Evolutionary conservation across 2,888 invertebrate species (phyloP), one percentile per base, ranked within the genome.

Genomic region (Alviniconcha strummeri): DNA sequence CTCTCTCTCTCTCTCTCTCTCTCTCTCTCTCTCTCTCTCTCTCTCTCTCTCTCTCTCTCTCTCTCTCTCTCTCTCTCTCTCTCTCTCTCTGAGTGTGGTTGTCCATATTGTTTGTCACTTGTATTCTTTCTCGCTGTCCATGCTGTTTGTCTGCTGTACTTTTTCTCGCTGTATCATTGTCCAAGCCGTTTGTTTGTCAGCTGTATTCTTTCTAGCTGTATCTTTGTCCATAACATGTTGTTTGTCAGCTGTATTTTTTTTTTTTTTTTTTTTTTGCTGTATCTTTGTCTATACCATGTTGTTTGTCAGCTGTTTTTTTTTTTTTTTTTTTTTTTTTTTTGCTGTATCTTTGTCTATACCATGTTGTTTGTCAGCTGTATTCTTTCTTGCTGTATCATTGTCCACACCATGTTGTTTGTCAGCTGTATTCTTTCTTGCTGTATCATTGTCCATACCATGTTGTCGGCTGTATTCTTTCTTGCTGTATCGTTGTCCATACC

Each of bases 11-110:
- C 55, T 72, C 56, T 56, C 72, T 56, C 72, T 56, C 56, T 52
- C 6, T 57, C 57, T 75, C 57, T 75, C 74, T 55, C 75, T 56
- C 74, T 75, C 81, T 36, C 56, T 75, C 81, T 82, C 81, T 75
- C 57, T 56, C 81, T 57, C 55, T 36, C 56, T 56, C 52, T 54
- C 56, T 57, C 57, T 57, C 71, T 52, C 55, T 72, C 56, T 56
- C 72, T 56, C 72, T 56, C 56, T 52, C 6, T 57, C 57, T 75
- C 57, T 75, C 74, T 55, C 75, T 56, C 74, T 75, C 81, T 36
- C 56, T 75, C 81, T 82, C 81, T 75, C 57, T 56, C 81, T 57
- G n/a, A 13, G 13, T 71, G n/a, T n/a, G n/a, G n/a, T n/a, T 36
- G 36, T 36, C 36, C 36, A 36, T 36, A 36, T 36, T 36, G 36